These are phyloP conservation scores for Montipora capitata DNA, from an alignment of 92 coral and sea anemone species.

Conservation along the genomic window DNA sequence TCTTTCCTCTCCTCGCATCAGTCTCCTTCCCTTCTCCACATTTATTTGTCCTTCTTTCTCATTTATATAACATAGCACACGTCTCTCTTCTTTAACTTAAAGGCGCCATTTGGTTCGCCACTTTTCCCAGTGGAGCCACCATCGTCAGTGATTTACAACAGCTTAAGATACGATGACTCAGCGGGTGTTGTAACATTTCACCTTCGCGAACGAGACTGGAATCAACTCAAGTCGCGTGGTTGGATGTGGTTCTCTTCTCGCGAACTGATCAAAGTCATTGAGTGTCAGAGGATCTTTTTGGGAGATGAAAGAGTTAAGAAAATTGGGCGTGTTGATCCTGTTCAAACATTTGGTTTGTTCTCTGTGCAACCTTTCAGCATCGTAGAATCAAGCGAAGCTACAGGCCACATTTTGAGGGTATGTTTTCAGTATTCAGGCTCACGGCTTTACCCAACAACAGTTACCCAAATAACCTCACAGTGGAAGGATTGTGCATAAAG, in stretches of 20 bases:
- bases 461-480: no score
- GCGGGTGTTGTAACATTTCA: slow-evolving; percentile 54
- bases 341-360: slow-evolving; percentile 50
- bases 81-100: background rate
- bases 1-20: no score
- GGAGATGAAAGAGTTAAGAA: slow-evolving; percentile 14
- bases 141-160: slow-evolving; percentile 54
- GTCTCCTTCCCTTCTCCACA: no score
- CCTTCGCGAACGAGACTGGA: slow-evolving; percentile 64
- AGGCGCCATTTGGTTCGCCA: slow-evolving; percentile 1
- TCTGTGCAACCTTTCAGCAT: slow-evolving; percentile 44
- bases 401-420: slow-evolving; percentile 44
- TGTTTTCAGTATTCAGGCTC: background rate
- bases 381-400: background rate
- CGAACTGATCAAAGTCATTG: background rate
- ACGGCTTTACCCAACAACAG: no score
- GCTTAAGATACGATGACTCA: slow-evolving; percentile 54
- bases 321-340: slow-evolving; percentile 45
- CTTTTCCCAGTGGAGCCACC: background rate
- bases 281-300: slow-evolving; percentile 12
- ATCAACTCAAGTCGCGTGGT: slow-evolving; percentile 17
- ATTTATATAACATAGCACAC: background rate
- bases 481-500: no score
- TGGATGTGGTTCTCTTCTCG: slow-evolving; percentile 15
- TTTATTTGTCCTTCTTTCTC: no score